Evolutionary conservation across 2,113 vertebrate species (phyloP).

Genomic region (Balaenoptera acutorostrata): DNA sequence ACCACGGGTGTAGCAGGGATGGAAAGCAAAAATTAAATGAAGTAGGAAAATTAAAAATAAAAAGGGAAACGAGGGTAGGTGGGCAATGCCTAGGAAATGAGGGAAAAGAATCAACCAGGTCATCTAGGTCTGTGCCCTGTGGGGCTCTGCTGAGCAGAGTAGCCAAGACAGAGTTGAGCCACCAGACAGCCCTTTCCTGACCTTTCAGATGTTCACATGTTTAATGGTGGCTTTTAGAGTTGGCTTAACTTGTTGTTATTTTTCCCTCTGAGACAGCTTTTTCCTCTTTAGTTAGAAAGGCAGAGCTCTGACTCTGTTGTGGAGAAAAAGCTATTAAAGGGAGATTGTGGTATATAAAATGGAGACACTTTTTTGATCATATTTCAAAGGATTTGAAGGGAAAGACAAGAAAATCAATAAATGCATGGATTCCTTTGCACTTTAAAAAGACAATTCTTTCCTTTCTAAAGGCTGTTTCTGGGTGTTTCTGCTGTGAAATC

Average conservation of each 20-base stretch:
- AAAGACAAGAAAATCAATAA: slow-evolving; percentile 76
- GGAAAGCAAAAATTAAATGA: neutral
- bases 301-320: slow-evolving; percentile 58
- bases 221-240: slow-evolving; percentile 51
- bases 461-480: slow-evolving; percentile 59
- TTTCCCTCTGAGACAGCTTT: slow-evolving; percentile 56
- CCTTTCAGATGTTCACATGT: slow-evolving; percentile 50
- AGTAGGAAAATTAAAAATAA: neutral
- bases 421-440: slow-evolving; percentile 67
- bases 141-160: neutral
- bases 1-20: neutral
- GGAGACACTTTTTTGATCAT: slow-evolving; percentile 72
- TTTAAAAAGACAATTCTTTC: slow-evolving; percentile 66
- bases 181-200: slow-evolving; percentile 9
- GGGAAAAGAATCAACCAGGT: neutral
- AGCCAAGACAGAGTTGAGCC: neutral
- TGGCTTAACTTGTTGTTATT: slow-evolving; percentile 41
- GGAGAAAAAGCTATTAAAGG: slow-evolving; percentile 71
- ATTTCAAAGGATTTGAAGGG: slow-evolving; percentile 71
- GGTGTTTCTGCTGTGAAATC: slow-evolving; percentile 67
- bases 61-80: neutral
- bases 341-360: slow-evolving; percentile 69
- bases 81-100: neutral
- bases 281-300: slow-evolving; percentile 63
- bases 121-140: neutral